These are phyloP conservation scores for Hemibates koningsi DNA, from an alignment of 2,113 vertebrate genomes.

Conservation along the genomic window DNA sequence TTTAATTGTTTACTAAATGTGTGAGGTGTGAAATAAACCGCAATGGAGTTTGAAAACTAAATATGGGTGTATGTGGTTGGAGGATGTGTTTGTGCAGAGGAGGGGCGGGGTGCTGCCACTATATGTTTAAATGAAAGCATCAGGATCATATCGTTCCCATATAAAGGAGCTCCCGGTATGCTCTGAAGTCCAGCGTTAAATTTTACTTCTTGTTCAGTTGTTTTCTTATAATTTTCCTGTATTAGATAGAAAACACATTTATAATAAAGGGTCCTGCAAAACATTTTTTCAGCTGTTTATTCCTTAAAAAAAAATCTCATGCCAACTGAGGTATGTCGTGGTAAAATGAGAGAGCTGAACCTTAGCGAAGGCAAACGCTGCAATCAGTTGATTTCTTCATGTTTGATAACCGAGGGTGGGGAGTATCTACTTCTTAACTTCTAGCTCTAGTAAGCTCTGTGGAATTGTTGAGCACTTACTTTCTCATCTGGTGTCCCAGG, in stretches of 20 bases:
- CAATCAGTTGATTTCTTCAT: background rate
- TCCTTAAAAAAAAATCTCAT: background rate
- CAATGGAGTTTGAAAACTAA: background rate
- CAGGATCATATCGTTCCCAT: background rate
- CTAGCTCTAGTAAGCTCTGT: background rate
- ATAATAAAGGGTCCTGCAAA: background rate
- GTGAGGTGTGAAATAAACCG: background rate
- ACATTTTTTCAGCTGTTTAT: background rate
- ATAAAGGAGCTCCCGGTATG: background rate
- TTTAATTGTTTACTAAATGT: background rate
- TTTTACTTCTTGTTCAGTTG: background rate
- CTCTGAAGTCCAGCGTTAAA: background rate
- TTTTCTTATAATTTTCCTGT: background rate
- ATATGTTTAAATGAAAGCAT: background rate
- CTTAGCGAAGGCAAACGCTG: background rate
- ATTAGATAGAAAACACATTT: background rate
- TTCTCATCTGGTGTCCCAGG: background rate
- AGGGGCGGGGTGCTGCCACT: background rate
- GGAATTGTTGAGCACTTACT: background rate
- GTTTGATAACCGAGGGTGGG: background rate
- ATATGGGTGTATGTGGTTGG: background rate
- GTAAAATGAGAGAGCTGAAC: background rate
- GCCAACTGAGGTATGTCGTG: background rate
- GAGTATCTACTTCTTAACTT: conserved; percentile 1
- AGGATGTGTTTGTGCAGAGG: background rate